Evolutionary conservation across 2,797 vertebrate genomes (phyloP), one percentile per base, ranked within the genome.

Genomic region (Danio choprae): DNA sequence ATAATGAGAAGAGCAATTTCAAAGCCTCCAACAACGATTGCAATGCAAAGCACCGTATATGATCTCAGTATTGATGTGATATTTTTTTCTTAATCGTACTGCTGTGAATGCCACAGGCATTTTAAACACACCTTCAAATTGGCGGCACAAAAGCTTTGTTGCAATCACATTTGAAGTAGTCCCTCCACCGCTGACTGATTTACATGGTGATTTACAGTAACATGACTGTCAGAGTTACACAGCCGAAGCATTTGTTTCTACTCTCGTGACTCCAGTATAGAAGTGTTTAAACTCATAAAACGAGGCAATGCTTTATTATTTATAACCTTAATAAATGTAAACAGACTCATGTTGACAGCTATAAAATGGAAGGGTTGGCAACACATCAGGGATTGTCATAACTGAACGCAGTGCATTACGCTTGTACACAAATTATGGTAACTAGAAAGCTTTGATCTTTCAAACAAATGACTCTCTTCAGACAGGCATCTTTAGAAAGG

Each of bases 311-410:
- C 82, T 86, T 65, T 46, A 69, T 74, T 88, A 88, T 89, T 89
- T 85, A 87, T 59, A 0, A 84, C 81, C 65, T 85, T 84, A 83
- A 87, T 86, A 87, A 85, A 81, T 75, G 83, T 72, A 82, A 84
- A 87, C 65, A 84, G 73, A 86, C 84, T 82, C 53, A 83, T 84
- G 74, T 78, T 85, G 77, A 88, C 87, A 74, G 74, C 70, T 87
- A 79, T 75, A 79, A 88, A 89, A 85, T 83, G 80, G 73, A 80
- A 60, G 65, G 83, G 2, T 53, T 70, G 70, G 74, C 68, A 81
- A 74, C 3, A 7, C 63, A 65, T 58, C 53, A 77, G 77, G 81
- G 67, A 82, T 83, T 65, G n/a, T 62, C 46, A 55, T 9, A 43
- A 63, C 46, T 68, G 46, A 68, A 74, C 5, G 70, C 81, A 68